Conservation (phyloP, 2,888 invertebrate species). For the Orthonychiurus folsomi region DNA sequence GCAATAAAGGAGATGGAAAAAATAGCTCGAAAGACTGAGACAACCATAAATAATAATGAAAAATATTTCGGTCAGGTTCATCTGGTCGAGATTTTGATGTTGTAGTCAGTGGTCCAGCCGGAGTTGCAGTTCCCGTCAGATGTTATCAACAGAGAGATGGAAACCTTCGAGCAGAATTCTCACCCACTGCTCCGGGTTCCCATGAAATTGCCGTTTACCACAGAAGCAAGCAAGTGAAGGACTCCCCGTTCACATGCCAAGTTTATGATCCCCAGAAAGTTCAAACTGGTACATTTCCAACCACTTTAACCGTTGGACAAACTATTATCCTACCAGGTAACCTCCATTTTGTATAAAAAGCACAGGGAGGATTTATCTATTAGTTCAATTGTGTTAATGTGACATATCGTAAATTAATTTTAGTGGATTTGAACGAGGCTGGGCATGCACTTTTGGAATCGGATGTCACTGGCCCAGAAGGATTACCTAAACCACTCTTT, state of each 20-base stretch:
- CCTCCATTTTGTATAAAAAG: no score
- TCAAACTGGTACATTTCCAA: constrained; percentile 57
- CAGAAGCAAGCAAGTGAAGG: constrained; percentile 77
- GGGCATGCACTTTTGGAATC: constrained; percentile 80
- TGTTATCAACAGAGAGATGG: constrained; percentile 96
- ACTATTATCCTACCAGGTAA: constrained; percentile 70
- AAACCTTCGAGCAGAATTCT: constrained; percentile 84
- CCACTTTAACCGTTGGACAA: constrained; percentile 64
- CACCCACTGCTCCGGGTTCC: constrained; percentile 43
- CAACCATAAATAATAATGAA: not conserved
- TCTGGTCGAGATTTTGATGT: constrained; percentile 77
- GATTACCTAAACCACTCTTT: constrained; percentile 71
- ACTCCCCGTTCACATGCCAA: constrained; percentile 89
- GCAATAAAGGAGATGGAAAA: constrained; percentile 17
- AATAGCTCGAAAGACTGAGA: not conserved
- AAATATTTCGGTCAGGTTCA: constrained; percentile 31
- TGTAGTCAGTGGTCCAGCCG: constrained; percentile 70
- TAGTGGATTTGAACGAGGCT: constrained; percentile 70
- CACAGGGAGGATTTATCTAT: no score
- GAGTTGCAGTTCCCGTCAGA: constrained; percentile 69
- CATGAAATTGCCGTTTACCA: constrained; percentile 73
- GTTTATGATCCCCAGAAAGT: constrained; percentile 81
- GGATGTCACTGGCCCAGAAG: constrained; percentile 75
- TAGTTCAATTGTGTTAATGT: no score
- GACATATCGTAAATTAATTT: constrained; percentile 1